Evolutionary conservation across 2,797 vertebrate genomes (phyloP), one percentile per base, ranked within the genome.

Genomic region (Emydoidea blandingii): DNA sequence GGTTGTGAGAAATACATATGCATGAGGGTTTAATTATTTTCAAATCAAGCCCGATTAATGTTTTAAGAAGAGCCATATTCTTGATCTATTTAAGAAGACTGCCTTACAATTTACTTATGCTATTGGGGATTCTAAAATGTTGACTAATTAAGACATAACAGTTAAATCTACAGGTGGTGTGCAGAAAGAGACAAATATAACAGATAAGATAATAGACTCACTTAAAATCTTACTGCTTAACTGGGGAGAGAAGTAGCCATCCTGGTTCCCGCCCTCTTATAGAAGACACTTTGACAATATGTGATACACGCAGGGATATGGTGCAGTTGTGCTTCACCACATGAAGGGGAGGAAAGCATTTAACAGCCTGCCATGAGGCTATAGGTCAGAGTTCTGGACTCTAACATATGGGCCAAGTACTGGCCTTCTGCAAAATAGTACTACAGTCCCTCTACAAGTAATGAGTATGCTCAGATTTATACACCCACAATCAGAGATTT

Each of bases 51-150:
- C 12, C 27, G 6, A 0, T 25, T 44, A 88, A 89, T 41, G 6
- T 2, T 27, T 23, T n/a, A 72, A 91, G 16, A 84, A 49, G 1
- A 81, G 27, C 29, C 21, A 91, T 87, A 91, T 49, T 86, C 68
- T 72, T 68, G 21, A 85, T 74, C 65, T 78, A 29, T 54, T 62
- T 87, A 90, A 80, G 74, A 92, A 94, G n/a, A 57, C 12, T 94
- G 11, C 44, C 62, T 79, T 8, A 1, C 5, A 53, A 47, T 6
- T 47, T 18, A 12, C 76, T 78, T 2, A 31, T 27, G 37, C 18
- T 72, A 37, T 23, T 41, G 34, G n/a, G 5, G 65, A 72, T 41
- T 5, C n/a, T 72, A 37, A 37, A 92, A 81, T 5, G 12, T 29
- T 52, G 29, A 83, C 12, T 37, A 90, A 49, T 0, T 0, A 76